phyloP scores from a whole-genome alignment of 2,888 invertebrate species.

The Calliphora vomitoria region DNA sequence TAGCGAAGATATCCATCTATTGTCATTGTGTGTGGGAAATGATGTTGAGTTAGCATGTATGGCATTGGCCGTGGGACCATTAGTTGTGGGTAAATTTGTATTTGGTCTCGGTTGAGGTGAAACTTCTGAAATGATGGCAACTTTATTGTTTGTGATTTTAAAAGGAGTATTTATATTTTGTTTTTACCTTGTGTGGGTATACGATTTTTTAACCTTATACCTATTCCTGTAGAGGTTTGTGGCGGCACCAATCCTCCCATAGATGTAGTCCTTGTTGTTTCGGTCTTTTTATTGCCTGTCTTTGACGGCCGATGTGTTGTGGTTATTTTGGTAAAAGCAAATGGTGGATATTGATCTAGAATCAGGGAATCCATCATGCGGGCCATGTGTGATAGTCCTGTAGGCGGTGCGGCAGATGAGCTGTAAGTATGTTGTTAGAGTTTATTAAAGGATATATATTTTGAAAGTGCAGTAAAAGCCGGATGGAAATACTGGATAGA shows the following conservation, averaged over 20 bases:
- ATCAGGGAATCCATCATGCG: slow-evolving; percentile 91
- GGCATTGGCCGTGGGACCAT: slow-evolving; percentile 70
- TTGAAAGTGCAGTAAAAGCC: neutral
- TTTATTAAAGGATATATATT: neutral
- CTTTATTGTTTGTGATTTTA: neutral
- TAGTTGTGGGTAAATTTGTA: slow-evolving; percentile 76
- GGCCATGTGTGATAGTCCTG: slow-evolving; percentile 88
- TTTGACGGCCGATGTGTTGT: slow-evolving; percentile 85
- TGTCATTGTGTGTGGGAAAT: slow-evolving; percentile 85
- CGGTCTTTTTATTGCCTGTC: slow-evolving; percentile 78
- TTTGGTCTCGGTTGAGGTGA: slow-evolving; percentile 84
- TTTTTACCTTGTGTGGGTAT: slow-evolving; percentile 84
- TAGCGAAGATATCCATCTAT: slow-evolving; percentile 89
- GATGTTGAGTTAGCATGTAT: slow-evolving; percentile 75
- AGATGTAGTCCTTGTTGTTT: slow-evolving; percentile 75
- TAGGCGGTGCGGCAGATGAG: slow-evolving; percentile 86
- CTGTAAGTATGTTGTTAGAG: slow-evolving; percentile 56
- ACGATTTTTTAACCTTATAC: slow-evolving; percentile 80
- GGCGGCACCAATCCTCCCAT: slow-evolving; percentile 72
- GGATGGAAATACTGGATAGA: no score
- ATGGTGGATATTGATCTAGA: slow-evolving; percentile 88
- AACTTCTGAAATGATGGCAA: slow-evolving; percentile 82
- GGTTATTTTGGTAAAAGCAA: slow-evolving; percentile 88
- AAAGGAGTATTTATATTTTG: neutral
- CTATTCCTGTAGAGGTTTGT: slow-evolving; percentile 76